A percentile compares a stretch with the other conserved stretches of the same genome.
Evolutionary conservation across 2,113 vertebrate genomes (phyloP).

Genomic region (Toxotes chatareus): DNA sequence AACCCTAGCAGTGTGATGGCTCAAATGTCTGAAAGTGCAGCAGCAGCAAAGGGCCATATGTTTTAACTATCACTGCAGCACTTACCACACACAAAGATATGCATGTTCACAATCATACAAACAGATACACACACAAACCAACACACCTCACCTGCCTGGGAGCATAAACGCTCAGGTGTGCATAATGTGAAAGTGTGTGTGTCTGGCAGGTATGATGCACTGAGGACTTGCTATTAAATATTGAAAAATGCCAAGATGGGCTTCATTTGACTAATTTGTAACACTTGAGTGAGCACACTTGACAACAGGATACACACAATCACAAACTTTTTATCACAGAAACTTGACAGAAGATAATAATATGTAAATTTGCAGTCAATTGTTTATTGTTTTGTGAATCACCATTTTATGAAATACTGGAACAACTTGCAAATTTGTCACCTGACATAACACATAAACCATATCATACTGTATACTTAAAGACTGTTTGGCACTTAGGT

Average conservation of each 20-base stretch:
- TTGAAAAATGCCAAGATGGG: constrained; percentile 15
- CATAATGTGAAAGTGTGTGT: background rate
- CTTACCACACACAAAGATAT: constrained; percentile 33
- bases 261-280: constrained; percentile 23
- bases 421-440: background rate
- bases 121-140: background rate
- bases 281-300: background rate
- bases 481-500: background rate
- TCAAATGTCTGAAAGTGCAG: constrained; percentile 81
- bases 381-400: background rate
- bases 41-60: constrained; percentile 73
- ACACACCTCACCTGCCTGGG: background rate
- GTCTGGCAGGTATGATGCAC: background rate
- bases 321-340: background rate
- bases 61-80: constrained; percentile 70
- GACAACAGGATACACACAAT: background rate
- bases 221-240: constrained; percentile 20
- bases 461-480: background rate
- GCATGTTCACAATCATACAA: background rate
- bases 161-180: background rate
- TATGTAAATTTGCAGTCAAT: background rate
- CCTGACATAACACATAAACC: background rate
- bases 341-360: background rate
- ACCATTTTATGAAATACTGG: background rate
- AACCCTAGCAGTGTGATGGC: constrained; percentile 75